phyloP scores from a whole-genome alignment of 2,797 vertebrate species.

The Takifugu rubripes region DNA sequence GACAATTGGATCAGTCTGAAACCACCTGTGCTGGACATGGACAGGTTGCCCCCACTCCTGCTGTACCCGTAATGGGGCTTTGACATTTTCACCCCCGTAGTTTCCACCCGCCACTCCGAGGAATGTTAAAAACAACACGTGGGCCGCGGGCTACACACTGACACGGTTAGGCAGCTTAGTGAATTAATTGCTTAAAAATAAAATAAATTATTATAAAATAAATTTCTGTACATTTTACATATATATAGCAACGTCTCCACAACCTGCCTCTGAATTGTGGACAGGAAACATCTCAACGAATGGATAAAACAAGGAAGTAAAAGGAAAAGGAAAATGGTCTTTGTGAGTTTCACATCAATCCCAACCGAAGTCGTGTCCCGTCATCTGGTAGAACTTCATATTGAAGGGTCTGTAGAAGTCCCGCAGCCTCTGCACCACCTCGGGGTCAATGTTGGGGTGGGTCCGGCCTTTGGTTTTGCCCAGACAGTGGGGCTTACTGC shows the following conservation, averaged over 20 bases:
- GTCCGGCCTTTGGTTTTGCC: constrained; percentile 85
- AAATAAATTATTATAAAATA: constrained; percentile 99
- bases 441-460: constrained; percentile 78
- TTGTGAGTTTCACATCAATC: constrained; percentile 68
- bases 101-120: constrained; percentile 47
- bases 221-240: constrained; percentile 99
- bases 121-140: constrained; percentile 72
- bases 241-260: constrained; percentile 79
- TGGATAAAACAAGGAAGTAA: constrained; percentile 41
- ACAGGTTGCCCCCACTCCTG: constrained; percentile 44
- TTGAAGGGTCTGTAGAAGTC: constrained; percentile 83
- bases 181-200: constrained; percentile 98
- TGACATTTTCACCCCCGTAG: constrained; percentile 22
- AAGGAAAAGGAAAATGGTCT: constrained; percentile 28
- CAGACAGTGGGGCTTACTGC: constrained; percentile 84
- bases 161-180: constrained; percentile 97
- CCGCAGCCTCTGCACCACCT: constrained; percentile 78
- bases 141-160: constrained; percentile 81
- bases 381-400: constrained; percentile 86
- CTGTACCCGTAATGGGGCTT: constrained; percentile 86
- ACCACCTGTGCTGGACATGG: constrained; percentile 28
- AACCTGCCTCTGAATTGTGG: constrained; percentile 74
- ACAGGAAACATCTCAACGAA: constrained; percentile 29
- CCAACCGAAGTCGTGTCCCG: constrained; percentile 79
- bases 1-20: constrained; percentile 28